Evolutionary conservation across 2,797 vertebrate species (phyloP).

Genomic region (Gallirallus australis): DNA sequence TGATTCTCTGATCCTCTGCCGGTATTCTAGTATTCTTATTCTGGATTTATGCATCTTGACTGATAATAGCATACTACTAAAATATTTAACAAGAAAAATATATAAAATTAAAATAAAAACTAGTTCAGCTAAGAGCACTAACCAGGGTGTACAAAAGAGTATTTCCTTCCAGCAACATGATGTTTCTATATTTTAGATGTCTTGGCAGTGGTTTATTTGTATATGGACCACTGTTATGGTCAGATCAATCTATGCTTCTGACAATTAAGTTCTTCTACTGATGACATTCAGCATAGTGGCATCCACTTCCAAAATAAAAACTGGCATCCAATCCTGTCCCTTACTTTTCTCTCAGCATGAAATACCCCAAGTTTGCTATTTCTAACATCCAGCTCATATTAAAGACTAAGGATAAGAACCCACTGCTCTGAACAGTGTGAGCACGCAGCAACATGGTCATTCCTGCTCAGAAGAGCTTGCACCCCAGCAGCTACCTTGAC

Average conservation of each 20-base stretch:
- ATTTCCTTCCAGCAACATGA: not conserved
- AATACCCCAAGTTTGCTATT: not conserved
- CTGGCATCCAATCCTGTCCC: not conserved
- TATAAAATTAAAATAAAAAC: not conserved
- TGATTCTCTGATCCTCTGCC: not conserved
- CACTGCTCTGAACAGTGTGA: accelerated
- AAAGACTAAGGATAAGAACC: not conserved
- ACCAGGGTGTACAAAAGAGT: not conserved
- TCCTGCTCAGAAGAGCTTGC: not conserved
- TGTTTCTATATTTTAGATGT: not conserved
- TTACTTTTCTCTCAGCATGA: not conserved
- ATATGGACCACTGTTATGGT: not conserved
- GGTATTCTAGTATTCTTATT: not conserved
- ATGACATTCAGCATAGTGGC: not conserved
- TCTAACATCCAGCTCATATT: accelerated
- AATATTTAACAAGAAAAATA: not conserved
- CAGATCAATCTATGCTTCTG: not conserved
- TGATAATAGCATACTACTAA: not conserved
- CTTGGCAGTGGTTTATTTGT: not conserved
- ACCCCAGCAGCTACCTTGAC: not conserved
- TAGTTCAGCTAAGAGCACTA: not conserved
- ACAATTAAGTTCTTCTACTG: not conserved
- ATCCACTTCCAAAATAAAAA: not conserved
- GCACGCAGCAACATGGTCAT: not conserved
- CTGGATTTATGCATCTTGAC: not conserved